Percentiles rank a stretch among this genome's conserved stretches.
These are phyloP conservation scores for Agrochola lychnidis DNA, from an alignment of 2,888 invertebrate genomes.

Conservation along the genomic window DNA sequence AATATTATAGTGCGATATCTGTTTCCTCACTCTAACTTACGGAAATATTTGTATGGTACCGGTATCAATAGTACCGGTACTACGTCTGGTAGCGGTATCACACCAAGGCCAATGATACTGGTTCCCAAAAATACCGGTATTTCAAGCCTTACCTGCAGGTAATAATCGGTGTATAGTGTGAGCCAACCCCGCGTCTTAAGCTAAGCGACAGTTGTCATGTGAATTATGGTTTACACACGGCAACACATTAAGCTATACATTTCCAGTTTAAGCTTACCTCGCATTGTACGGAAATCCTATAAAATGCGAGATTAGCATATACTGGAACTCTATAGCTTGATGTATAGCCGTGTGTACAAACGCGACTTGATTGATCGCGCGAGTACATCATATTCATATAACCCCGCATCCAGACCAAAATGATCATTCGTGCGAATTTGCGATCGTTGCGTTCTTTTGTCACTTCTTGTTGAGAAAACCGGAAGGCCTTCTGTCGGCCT, in stretches of 20 bases:
- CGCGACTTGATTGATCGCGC: neutral
- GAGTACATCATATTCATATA: neutral
- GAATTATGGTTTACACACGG: neutral
- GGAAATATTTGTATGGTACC: too few relatives aligned
- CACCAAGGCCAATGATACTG: too few relatives aligned
- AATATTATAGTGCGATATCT: too few relatives aligned
- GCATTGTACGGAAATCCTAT: too few relatives aligned
- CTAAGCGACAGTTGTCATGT: neutral
- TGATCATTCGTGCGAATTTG: neutral
- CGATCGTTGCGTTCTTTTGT: neutral
- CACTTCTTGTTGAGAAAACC: neutral
- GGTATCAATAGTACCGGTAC: too few relatives aligned
- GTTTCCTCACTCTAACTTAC: too few relatives aligned
- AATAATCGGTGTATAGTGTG: neutral
- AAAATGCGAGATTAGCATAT: too few relatives aligned
- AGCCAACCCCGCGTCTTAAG: neutral
- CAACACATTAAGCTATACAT: too few relatives aligned
- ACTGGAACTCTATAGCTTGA: too few relatives aligned
- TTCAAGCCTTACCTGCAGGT: neutral
- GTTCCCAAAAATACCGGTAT: too few relatives aligned
- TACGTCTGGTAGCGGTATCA: too few relatives aligned
- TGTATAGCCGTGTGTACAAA: neutral
- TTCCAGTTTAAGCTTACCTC: too few relatives aligned
- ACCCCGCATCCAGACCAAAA: neutral
- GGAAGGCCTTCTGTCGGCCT: neutral